phyloP scores from a whole-genome alignment of 2,797 vertebrate genomes.

The Octomys mimax region DNA sequence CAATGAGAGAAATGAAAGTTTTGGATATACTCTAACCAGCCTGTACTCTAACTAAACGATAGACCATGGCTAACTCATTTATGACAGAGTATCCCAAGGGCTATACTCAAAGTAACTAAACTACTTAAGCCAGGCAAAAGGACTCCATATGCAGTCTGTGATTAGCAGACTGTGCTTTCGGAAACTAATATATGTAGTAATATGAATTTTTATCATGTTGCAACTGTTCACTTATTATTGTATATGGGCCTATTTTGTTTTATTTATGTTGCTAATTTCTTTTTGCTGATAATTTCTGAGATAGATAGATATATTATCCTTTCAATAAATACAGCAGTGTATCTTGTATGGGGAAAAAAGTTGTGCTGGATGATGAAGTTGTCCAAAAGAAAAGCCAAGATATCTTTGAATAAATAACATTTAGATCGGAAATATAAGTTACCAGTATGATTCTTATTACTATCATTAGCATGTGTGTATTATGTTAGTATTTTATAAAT shows the following conservation, averaged over 20 bases:
- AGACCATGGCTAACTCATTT: background rate
- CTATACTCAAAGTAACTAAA: background rate
- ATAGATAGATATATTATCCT: background rate
- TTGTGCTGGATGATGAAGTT: background rate
- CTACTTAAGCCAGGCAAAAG: background rate
- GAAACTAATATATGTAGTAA: background rate
- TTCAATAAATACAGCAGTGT: background rate
- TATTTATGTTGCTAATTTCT: conserved; percentile 23
- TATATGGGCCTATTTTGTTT: background rate
- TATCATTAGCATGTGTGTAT: background rate
- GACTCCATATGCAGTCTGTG: background rate
- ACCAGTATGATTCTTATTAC: background rate
- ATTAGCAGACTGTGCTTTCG: background rate
- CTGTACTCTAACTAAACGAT: background rate
- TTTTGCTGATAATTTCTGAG: background rate
- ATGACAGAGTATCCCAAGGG: background rate
- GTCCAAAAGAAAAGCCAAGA: background rate
- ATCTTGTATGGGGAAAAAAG: background rate
- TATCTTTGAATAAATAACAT: background rate
- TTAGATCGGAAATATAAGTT: background rate
- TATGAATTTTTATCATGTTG: conserved; percentile 4
- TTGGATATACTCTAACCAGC: background rate
- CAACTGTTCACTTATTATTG: background rate
- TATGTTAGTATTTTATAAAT: conserved; percentile 9
- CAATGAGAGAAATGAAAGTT: background rate